Conservation (phyloP, 2,888 invertebrate genomes). For the Cheilosia scutellata region DNA sequence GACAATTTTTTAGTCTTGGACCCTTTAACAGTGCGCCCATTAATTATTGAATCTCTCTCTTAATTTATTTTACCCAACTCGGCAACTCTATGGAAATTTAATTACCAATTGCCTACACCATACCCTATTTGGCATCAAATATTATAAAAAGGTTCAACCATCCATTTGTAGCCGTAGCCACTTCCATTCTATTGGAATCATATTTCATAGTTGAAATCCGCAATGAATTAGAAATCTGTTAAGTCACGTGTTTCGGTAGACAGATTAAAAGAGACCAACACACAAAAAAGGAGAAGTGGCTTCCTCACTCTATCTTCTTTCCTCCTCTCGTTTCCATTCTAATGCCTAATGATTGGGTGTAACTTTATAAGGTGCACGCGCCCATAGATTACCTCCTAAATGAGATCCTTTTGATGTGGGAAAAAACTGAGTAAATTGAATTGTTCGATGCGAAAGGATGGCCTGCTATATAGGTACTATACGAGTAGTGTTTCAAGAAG, state of each 20-base stretch:
- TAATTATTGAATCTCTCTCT: background rate
- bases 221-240: constrained; percentile 76
- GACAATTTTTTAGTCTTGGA: background rate
- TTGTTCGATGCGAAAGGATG: constrained; percentile 53
- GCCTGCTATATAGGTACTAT: constrained; percentile 9
- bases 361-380: constrained; percentile 84
- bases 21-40: background rate
- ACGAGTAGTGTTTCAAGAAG: constrained; percentile 62
- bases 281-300: constrained; percentile 56
- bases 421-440: constrained; percentile 73
- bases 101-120: constrained; percentile 29
- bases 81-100: constrained; percentile 38
- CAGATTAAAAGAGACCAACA: constrained; percentile 73
- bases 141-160: constrained; percentile 39
- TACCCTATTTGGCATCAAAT: constrained; percentile 31
- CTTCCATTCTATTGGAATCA: constrained; percentile 59
- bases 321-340: constrained; percentile 55
- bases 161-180: constrained; percentile 6
- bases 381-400: constrained; percentile 78
- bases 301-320: constrained; percentile 51
- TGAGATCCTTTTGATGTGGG: constrained; percentile 76
- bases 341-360: constrained; percentile 79
- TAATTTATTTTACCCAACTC: background rate
- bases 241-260: constrained; percentile 76
- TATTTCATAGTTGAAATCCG: constrained; percentile 74